Base-by-base conservation (phyloP, 2,797 vertebrate genomes). In the Myotis findleyi region DNA sequence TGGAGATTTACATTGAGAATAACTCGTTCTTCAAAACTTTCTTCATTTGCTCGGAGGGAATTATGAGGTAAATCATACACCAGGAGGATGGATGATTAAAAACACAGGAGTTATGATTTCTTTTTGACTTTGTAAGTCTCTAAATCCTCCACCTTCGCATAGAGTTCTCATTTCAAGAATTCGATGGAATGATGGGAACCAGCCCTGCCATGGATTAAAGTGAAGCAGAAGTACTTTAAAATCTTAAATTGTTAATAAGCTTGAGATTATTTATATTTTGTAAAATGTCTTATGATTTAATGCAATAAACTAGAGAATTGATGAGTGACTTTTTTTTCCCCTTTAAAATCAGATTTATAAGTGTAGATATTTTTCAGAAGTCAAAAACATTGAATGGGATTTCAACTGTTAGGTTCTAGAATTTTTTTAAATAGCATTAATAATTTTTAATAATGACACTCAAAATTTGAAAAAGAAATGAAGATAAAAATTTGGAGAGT, bases 1-100 rank as follows among this genome's bases (percentile, higher is more conserved):
- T 97, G 77, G 91, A 98, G 98, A 98, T 98, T 98, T 98, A 98
- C 97, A 96, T 92, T 96, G 94, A 97, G 96, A 98, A 97, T 96
- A 97, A 98, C 88, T 98, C 97, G 96, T 98, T 98, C 97, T 96
- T 98, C 98, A 98, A 97, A 98, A 97, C 94, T 90, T 97, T 94
- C 91, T 98, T 97, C 95, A 97, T 97, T 98, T 98, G 97, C 95
- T 97, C 86, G 84, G 84, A 97, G 86, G 79, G 95, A 98, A 94
- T 98, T 96, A 87, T 86, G 90, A 93, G 97, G 95, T 98, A 98
- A 98, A 98, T 98, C 97, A 98, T 97, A 85, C 68, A 84, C 91
- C 77, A 57, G 95, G 93, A 96, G 93, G 94, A 87, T 95, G 93
- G 97, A 97, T 98, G 94, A 98, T 98, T 98, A 98, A 98, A 97